Conservation (phyloP, 2,113 vertebrate genomes). For the Arizona elegans region DNA sequence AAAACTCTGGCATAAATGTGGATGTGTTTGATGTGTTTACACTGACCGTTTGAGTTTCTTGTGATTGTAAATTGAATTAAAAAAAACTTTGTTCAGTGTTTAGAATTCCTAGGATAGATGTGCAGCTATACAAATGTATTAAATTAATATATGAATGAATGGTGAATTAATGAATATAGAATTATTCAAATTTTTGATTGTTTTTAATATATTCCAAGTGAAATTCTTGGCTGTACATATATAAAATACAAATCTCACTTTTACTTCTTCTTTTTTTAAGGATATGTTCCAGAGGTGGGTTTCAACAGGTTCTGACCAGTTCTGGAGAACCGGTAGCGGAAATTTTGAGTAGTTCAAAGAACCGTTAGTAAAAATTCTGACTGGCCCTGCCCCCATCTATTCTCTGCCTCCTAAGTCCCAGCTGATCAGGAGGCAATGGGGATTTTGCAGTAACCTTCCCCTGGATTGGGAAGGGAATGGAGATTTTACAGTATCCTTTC, state of each 20-base stretch:
- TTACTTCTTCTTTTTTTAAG: neutral
- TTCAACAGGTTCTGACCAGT: too few relatives aligned
- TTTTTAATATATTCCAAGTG: neutral
- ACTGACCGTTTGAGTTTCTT: neutral
- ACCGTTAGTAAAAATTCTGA: too few relatives aligned
- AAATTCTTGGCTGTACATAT: too few relatives aligned
- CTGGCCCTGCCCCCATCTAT: too few relatives aligned
- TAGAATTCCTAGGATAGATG: neutral
- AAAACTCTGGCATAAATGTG: neutral
- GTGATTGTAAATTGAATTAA: neutral
- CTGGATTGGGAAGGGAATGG: too few relatives aligned
- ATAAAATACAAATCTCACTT: neutral
- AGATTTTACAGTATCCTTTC: too few relatives aligned
- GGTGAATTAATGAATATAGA: neutral
- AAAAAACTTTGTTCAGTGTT: neutral
- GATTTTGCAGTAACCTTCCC: too few relatives aligned
- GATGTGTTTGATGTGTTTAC: neutral
- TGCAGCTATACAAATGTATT: neutral
- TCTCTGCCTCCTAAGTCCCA: too few relatives aligned
- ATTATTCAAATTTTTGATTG: neutral
- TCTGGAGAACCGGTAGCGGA: too few relatives aligned
- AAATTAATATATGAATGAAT: neutral
- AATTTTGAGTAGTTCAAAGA: too few relatives aligned
- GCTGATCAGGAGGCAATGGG: too few relatives aligned
- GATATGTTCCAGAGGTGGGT: neutral